Conservation (phyloP, 2,888 invertebrate species). For the Hirudinaria manillensis region DNA sequence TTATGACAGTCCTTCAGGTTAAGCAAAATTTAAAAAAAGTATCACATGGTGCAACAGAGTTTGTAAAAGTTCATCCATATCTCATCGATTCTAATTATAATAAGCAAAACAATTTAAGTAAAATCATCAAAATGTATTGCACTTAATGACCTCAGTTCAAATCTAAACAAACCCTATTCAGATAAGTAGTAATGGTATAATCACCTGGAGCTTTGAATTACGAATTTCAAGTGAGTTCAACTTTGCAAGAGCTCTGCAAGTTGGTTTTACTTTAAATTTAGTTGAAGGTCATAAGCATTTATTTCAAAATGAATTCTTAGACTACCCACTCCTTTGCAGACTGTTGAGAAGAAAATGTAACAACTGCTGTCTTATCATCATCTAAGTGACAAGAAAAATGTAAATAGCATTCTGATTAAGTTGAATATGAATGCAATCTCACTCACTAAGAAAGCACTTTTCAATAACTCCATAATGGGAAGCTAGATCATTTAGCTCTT, state of each 20-base stretch:
- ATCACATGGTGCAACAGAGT: no score
- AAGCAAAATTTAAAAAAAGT: no score
- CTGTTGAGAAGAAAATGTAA: background rate
- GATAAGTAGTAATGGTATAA: background rate
- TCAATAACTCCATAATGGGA: slow-evolving; percentile 6
- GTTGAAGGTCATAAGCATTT: no score
- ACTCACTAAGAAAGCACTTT: background rate
- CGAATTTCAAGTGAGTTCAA: slow-evolving; percentile 5
- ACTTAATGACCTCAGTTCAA: background rate
- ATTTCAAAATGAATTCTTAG: no score
- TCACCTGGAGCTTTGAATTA: slow-evolving; percentile 11
- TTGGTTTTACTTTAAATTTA: background rate
- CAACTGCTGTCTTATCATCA: slow-evolving; percentile 8
- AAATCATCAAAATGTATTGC: background rate
- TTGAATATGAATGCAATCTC: no score
- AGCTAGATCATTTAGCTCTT: background rate
- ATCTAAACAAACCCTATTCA: background rate
- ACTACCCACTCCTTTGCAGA: slow-evolving; percentile 10
- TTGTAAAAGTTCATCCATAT: background rate
- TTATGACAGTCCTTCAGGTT: no score
- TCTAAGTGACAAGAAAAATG: background rate
- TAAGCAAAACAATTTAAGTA: background rate
- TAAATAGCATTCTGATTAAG: no score
- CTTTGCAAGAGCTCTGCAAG: slow-evolving; percentile 12
- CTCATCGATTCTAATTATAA: background rate